Base-by-base conservation (phyloP, 92 coral and sea anemone species). In the Ricordea florida region DNA sequence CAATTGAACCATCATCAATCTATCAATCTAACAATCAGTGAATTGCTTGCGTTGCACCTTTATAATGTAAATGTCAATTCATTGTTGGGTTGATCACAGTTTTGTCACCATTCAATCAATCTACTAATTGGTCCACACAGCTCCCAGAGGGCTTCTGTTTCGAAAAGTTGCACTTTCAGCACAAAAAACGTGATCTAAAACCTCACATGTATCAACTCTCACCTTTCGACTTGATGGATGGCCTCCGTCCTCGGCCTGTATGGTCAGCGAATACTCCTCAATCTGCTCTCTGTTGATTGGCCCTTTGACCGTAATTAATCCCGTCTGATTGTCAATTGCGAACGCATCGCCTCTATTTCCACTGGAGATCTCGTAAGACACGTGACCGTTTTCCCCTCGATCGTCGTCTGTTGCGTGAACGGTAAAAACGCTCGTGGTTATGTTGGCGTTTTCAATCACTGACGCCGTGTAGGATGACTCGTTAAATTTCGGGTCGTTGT, bases 181-280 rank as follows among this genome's bases (percentile, higher is more conserved):
- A n/a, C n/a, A n/a, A n/a, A n/a, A n/a, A n/a, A n/a, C n/a, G n/a
- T n/a, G n/a, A n/a, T n/a, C n/a, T n/a, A n/a, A n/a, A n/a, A n/a
- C n/a, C n/a, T n/a, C n/a, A 13, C 16, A 16, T 33, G 1, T 23
- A 5, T n/a, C 4, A 13, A n/a, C 0, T 1, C 49, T 41, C 34
- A 90, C 96, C 92, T 90, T 90, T 56, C 97, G 79, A 49, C 81
- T 88, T 1, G 97, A 91, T 7, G 97, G 97, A 8, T 56, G 85
- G 3, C 97, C 97, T 4, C 50, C 79, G 24, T 91, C 97, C 36
- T 87, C 88, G 18, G 93, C 93, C 69, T 84, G 87, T 27, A 91
- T 18, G 0, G 87, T 79, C 23, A 91, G 72, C 7, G 43, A 60
- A 41, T 79, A 91, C 29, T 48, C 67, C 2, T 66, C 60, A 14